Conservation (phyloP, 1,140 invertebrate genomes). For the Ylistrum balloti region DNA sequence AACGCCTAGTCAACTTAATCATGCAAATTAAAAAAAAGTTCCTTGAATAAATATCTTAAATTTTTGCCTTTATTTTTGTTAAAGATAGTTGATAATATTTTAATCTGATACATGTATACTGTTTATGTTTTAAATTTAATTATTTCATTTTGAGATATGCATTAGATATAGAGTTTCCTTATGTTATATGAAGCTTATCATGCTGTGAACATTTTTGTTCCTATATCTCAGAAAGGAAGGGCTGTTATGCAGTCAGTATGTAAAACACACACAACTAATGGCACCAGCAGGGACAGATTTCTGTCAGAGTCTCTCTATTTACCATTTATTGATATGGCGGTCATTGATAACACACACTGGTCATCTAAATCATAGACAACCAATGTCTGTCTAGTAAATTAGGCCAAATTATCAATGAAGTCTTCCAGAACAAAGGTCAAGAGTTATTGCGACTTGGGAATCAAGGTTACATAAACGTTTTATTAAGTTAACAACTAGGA, state of each 20-base stretch:
- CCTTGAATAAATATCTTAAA: neutral
- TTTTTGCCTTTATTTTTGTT: no score
- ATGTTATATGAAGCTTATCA: neutral
- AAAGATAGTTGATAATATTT: no score
- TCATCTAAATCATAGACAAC: neutral
- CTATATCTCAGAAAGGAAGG: neutral
- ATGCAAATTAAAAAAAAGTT: neutral
- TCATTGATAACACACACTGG: neutral
- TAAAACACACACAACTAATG: neutral
- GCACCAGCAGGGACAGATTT: neutral
- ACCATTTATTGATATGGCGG: neutral
- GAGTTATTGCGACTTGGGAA: neutral
- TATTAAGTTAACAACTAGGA: no score
- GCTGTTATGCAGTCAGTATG: neutral
- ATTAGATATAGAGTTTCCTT: neutral
- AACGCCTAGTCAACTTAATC: neutral
- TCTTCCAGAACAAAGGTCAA: neutral
- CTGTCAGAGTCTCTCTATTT: neutral
- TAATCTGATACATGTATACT: neutral
- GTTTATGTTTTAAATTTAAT: neutral
- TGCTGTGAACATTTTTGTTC: neutral
- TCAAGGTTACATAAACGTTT: no score
- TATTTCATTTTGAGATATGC: neutral
- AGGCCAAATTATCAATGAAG: neutral
- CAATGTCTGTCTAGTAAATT: neutral